Conservation (phyloP, 2,888 invertebrate species). For the Caenorhabditis zanzibari region DNA sequence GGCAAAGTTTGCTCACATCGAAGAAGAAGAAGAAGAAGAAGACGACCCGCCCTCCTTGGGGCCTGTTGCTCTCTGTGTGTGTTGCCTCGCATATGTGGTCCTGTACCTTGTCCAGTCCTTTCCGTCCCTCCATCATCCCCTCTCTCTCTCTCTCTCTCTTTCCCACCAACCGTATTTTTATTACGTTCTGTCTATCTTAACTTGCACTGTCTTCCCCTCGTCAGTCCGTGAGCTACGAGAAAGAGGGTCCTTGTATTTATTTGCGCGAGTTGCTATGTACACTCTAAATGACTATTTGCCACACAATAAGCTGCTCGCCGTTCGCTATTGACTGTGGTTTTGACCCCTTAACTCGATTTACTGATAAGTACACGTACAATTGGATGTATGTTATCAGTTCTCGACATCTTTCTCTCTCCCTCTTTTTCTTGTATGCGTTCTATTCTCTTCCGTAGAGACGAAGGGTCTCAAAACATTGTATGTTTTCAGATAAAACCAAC, state of each 20-base stretch:
- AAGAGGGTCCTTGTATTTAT: conserved; percentile 58
- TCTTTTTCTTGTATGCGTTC: neutral
- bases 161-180: too few species aligned
- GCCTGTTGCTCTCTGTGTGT: conserved; percentile 50
- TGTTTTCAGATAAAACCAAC: conserved; percentile 26
- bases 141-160: too few species aligned
- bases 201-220: conserved; percentile 12
- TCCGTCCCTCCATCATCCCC: neutral
- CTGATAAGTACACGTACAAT: conserved; percentile 51
- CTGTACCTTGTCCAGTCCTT: conserved; percentile 25
- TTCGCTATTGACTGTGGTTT: conserved; percentile 48
- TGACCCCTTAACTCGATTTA: conserved; percentile 32
- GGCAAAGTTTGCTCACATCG: conserved; percentile 66
- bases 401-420: conserved; percentile 2
- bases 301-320: conserved; percentile 63
- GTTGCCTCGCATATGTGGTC: conserved; percentile 52
- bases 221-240: conserved; percentile 14
- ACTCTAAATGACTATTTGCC: conserved; percentile 68
- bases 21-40: conserved; percentile 13
- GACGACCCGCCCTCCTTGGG: conserved; percentile 49
- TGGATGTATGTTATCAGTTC: neutral
- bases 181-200: conserved; percentile 22
- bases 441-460: neutral
- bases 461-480: conserved; percentile 42
- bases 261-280: conserved; percentile 67